Conservation (phyloP, 2,888 invertebrate species). For the Lapara coniferarum region DNA sequence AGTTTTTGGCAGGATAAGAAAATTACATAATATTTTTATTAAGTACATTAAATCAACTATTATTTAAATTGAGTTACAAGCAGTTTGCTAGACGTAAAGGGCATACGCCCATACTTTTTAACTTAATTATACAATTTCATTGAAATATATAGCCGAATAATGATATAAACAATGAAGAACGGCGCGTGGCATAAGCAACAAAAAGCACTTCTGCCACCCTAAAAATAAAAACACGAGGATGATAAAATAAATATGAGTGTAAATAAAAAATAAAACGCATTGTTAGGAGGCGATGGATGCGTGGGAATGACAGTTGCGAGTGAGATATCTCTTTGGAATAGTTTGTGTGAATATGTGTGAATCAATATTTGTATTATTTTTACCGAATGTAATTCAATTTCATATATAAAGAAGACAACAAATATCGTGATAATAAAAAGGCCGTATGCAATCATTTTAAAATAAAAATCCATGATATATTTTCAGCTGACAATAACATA, state of each 20-base stretch:
- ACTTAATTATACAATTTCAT: neutral
- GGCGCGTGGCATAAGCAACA: slow-evolving; percentile 49
- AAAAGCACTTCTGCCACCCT: slow-evolving; percentile 35
- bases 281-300: slow-evolving; percentile 48
- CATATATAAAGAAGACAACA: neutral
- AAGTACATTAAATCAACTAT: too few species aligned
- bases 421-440: too few species aligned
- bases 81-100: neutral
- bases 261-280: slow-evolving; percentile 56
- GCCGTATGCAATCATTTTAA: too few species aligned
- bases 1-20: too few species aligned
- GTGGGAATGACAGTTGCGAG: slow-evolving; percentile 52
- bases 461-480: too few species aligned
- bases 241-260: slow-evolving; percentile 58
- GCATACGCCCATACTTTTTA: neutral
- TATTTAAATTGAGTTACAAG: neutral
- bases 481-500: neutral
- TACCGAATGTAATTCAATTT: neutral
- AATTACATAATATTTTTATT: too few species aligned
- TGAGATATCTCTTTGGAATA: slow-evolving; percentile 39
- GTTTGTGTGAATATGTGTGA: slow-evolving; percentile 29
- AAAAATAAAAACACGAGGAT: slow-evolving; percentile 46
- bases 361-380: slow-evolving; percentile 25
- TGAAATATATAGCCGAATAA: slow-evolving; percentile 31
- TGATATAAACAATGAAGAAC: slow-evolving; percentile 39